Base-by-base conservation (phyloP, 1,140 invertebrate genomes). In the Popillia japonica region DNA sequence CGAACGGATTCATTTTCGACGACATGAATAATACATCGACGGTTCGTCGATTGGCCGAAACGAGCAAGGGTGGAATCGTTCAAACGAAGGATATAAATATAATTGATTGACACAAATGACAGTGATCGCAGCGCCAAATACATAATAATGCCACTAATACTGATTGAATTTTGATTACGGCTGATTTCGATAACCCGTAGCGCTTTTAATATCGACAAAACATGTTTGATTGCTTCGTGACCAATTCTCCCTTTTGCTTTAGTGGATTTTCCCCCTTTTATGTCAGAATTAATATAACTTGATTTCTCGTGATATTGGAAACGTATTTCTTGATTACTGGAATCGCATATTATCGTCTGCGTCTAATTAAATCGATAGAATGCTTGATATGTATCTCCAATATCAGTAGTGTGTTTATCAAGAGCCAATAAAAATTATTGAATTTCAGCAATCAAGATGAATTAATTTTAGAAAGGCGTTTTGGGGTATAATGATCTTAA, bases 121-220 rank as follows among this genome's bases (percentile, higher is more conserved):
- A n/a, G 44, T n/a, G 44, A 48, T 48, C 44, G 17, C 44, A 8
- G 11, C 44, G 44, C 44, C 44, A 11, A 48, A 48, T 48, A 48
- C 44, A 48, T 48, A 48, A 48, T 48, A 48, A 48, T 48, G 17
- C 44, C 44, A 48, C 11, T 48, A 48, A 48, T 48, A n/a, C 44
- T 48, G 44, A 48, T 48, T 48, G 44, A 48, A 48, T 48, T 48
- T 48, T 48, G 44, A 48, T 48, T 48, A 48, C 44, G 11, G 6
- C 44, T 11, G 11, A n/a, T 48, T 48, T 3, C 0, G 44, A 48
- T 48, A 14, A 11, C 44, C 44, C 44, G 44, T 48, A 2, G 44
- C 44, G 44, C 44, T 48, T n/a, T 48, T 48, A 48, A 48, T 48
- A 48, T 48, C 44, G 44, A 48, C 44, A 48, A 48, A 48, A 48